Percentiles rank a stretch among this genome's conserved stretches.
Evolutionary conservation across 2,888 invertebrate genomes (phyloP).

Genomic region (Pantelozetes paolii): DNA sequence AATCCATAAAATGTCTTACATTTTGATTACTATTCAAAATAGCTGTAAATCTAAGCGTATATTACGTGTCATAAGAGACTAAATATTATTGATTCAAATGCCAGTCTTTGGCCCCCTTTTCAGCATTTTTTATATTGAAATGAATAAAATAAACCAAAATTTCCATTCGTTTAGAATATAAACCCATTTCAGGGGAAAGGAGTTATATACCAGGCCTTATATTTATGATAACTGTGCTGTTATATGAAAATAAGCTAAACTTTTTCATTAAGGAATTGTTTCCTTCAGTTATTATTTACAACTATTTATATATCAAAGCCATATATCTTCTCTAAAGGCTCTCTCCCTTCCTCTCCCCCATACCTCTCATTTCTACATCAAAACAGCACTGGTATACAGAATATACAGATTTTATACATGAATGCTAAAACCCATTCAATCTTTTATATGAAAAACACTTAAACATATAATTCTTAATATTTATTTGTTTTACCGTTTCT

Average conservation of each 20-base stretch:
- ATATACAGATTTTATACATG: neutral
- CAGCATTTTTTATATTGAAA: too few species aligned
- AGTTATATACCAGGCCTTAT: too few species aligned
- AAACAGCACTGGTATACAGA: too few species aligned
- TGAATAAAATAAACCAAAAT: too few species aligned
- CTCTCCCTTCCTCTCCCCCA: neutral
- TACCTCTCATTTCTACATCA: neutral
- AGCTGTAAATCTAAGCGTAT: too few species aligned
- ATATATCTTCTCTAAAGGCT: neutral
- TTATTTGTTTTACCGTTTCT: neutral
- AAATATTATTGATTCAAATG: too few species aligned
- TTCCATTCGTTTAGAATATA: too few species aligned
- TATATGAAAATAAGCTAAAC: neutral
- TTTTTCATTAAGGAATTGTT: slow-evolving; percentile 11
- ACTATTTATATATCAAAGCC: neutral
- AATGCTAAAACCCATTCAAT: neutral
- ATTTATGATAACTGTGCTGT: neutral
- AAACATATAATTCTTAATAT: neutral
- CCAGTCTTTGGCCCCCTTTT: too few species aligned
- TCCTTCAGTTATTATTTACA: slow-evolving; percentile 7
- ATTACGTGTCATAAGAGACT: too few species aligned
- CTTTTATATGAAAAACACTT: neutral
- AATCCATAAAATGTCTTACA: neutral
- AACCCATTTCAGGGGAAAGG: too few species aligned
- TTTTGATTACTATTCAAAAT: slow-evolving; percentile 7